A percentile compares a stretch with the other conserved stretches of the same genome.
These are phyloP conservation scores for Lasioglossum vierecki DNA, from an alignment of 2,888 invertebrate genomes.

Conservation along the genomic window DNA sequence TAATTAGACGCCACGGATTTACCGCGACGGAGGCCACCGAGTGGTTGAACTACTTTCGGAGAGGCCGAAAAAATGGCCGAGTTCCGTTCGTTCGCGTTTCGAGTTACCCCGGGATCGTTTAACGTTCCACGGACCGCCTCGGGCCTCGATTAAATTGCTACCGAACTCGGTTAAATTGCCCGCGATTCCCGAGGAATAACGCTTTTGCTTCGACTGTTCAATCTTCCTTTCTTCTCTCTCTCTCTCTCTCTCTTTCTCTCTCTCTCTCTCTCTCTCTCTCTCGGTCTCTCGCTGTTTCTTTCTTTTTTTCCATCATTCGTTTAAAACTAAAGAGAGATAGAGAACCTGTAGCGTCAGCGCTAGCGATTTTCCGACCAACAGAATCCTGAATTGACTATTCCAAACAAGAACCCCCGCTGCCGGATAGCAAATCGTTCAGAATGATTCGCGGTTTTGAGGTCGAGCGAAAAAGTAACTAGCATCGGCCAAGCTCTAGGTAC, in stretches of 20 bases:
- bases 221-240: neutral
- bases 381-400: neutral
- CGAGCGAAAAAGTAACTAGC: conserved; percentile 13
- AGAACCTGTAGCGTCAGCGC: conserved; percentile 4
- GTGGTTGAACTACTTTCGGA: conserved; percentile 42
- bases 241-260: neutral
- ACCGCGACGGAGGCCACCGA: conserved; percentile 38
- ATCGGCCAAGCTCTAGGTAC: neutral
- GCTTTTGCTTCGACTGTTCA: conserved; percentile 15
- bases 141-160: conserved; percentile 8
- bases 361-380: neutral
- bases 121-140: conserved; percentile 7
- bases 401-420: neutral
- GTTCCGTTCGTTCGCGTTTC: conserved; percentile 25
- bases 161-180: conserved; percentile 14
- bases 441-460: conserved; percentile 7
- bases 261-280: neutral
- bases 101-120: conserved; percentile 24
- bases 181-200: conserved; percentile 12
- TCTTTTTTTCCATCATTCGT: neutral
- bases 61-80: conserved; percentile 35
- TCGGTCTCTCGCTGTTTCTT: neutral
- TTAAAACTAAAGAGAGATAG: neutral
- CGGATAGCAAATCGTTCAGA: neutral
- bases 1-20: conserved; percentile 57